Evolutionary conservation across 2,113 vertebrate genomes (phyloP).

Genomic region (Panurus biarmicus): DNA sequence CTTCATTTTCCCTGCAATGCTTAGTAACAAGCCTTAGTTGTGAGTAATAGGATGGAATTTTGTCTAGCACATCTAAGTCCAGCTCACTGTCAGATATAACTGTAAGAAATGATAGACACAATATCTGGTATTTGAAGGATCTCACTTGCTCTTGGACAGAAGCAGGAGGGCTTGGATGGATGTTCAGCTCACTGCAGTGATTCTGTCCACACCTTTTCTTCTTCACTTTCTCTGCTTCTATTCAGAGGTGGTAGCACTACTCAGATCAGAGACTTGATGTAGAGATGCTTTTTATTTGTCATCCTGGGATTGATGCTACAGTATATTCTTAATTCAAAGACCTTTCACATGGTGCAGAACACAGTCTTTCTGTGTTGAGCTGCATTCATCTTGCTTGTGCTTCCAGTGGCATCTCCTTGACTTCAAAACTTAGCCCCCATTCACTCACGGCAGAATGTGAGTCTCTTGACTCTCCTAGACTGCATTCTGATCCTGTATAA

Average conservation of each 20-base stretch:
- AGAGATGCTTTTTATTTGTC: not conserved
- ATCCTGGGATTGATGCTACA: not conserved
- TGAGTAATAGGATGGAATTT: not conserved
- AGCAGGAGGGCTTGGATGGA: not conserved
- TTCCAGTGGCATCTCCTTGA: not conserved
- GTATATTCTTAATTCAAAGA: not conserved
- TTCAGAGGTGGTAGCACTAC: not conserved
- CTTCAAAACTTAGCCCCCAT: not conserved
- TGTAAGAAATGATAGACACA: not conserved
- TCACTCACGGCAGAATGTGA: not conserved
- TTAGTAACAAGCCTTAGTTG: not conserved
- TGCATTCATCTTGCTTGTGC: not conserved
- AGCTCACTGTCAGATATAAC: not conserved
- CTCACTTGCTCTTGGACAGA: not conserved
- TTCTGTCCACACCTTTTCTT: not conserved
- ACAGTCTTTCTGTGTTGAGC: not conserved
- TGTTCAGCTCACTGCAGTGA: not conserved
- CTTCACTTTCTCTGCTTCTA: not conserved
- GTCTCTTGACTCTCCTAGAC: not conserved
- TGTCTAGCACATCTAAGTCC: not conserved
- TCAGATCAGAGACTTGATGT: not conserved
- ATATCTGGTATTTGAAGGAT: not conserved
- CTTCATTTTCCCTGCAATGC: not conserved
- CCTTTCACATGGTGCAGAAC: not conserved
- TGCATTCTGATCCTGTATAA: not conserved